A percentile compares a stretch with the other conserved stretches of the same genome.
Conservation (phyloP, 2,113 vertebrate species). For the Hirundichthys speculiger region DNA sequence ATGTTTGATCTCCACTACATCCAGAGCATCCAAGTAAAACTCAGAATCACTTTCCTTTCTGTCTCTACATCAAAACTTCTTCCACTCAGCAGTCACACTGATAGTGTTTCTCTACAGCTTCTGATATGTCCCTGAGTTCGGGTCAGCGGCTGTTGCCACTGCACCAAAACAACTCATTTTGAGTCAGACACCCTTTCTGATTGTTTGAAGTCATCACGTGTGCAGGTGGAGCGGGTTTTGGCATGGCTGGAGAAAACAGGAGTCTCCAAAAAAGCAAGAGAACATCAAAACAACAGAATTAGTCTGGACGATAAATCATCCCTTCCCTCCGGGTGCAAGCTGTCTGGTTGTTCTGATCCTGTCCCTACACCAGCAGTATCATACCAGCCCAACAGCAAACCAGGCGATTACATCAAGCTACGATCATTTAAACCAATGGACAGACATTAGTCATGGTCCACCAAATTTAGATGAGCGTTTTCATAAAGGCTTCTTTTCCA, state of each 20-base stretch:
- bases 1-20: conserved; percentile 18
- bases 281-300: conserved; percentile 55
- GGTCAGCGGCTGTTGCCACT: conserved; percentile 3
- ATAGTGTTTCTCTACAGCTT: background rate
- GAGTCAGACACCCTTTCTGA: background rate
- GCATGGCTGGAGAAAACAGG: conserved; percentile 13
- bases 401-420: conserved; percentile 29
- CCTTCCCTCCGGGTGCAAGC: conserved; percentile 27
- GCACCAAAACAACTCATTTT: background rate
- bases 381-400: conserved; percentile 20
- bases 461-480: conserved; percentile 43
- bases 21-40: background rate
- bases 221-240: conserved; percentile 32
- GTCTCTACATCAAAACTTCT: too few relatives aligned
- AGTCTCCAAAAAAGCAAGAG: conserved; percentile 23
- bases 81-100: background rate
- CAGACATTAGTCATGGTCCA: conserved; percentile 19
- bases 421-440: conserved; percentile 30
- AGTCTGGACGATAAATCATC: conserved; percentile 38
- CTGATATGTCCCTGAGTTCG: background rate
- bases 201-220: conserved; percentile 10
- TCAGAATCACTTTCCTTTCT: too few relatives aligned
- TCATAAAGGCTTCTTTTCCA: conserved; percentile 17
- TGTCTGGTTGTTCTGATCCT: conserved; percentile 41
- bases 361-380: conserved; percentile 14